Base-by-base conservation (phyloP, 1,140 invertebrate genomes). In the Brachionus rubens region DNA sequence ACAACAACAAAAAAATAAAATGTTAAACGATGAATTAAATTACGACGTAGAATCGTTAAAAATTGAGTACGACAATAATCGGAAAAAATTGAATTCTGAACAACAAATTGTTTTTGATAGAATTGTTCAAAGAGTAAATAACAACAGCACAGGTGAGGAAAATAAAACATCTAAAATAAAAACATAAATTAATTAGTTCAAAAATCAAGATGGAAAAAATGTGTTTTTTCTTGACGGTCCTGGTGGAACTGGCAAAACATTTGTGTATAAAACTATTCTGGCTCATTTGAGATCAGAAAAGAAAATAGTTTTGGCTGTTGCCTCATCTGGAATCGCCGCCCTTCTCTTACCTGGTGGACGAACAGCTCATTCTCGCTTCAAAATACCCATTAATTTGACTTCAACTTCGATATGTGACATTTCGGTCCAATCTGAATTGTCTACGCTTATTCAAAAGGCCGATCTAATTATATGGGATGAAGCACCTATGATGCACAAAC, bases 271-370 rank as follows among this genome's bases (percentile, higher is more conserved):
- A 10, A 70, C 79, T 12, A 43, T 82, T 10, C 19, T 59, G 3
- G 24, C 65, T 16, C n/a, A 59, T 36, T 2, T 59, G 3, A 10
- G 54, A 30, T 59, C 54, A 1, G 7, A 59, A 59, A 59, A 19
- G 6, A 65, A 65, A 82, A 65, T 83, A 75, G 82, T 83, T 33
- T 48, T 87, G 9, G 84, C 85, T 4, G 78, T 87, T 43, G 86
- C 87, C 65, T 87, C 83, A 50, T 87, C 86, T 30, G 86, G 86
- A 68, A 87, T 88, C 59, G 87, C 87, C 24, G 85, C 86, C 30
- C 87, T 84, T 48, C 80, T 87, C 26, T 76, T 88, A 59, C 70
- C 80, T 56, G 82, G 83, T 78, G 87, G 87, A 21, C 77, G 82
- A 80, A 88, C 86, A 40, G 83, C 83, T 59, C 86, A 88, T 83